Evolutionary conservation across 2,888 invertebrate species (phyloP), one percentile per base, ranked within the genome.

Genomic region (Allacma fusca): DNA sequence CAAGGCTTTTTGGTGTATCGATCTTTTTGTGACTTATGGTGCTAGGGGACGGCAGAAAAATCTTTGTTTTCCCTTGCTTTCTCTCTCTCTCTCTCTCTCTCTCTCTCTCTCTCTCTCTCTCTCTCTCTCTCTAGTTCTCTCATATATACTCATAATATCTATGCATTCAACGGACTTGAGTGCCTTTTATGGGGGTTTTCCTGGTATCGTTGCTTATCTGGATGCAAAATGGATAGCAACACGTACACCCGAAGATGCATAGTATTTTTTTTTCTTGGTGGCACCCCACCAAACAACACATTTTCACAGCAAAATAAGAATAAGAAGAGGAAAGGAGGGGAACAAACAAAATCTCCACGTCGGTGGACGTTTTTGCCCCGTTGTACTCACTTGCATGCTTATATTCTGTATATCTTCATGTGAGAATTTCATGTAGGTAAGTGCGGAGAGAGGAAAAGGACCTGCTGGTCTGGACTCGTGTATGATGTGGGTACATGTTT

Each of bases 1-100:
- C 75, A 57, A 57, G 69, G 75, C 68, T 75, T 75, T 75, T 75
- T 68, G 68, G 57, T 75, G 67, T 75, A 75, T 75, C 75, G 75
- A 75, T 75, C 75, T 69, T 57, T 26, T 69, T 34, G 68, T 75
- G 75, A 75, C 75, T 75, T 75, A 75, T 59, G 67, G 67, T 65
- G 74, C 50, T n/a, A 68, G 50, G 74, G 68, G 75, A 29, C 44
- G 24, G 65, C 64, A 26, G 34, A 50, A 72, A 71, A 72, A 72
- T 72, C 62, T 72, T 62, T 62, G 72, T 72, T 72, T 72, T 72
- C 71, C 72, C 72, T 72, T 28, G 28, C 21, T 72, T 57, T 59
- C 57, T 72, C 29, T 34, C 26, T 50, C 24, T 24, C 50, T 44
- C 23, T 26, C 29, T 50, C 44, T 24, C 50, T 44, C 44, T 50